Base-by-base conservation (phyloP, 2,888 invertebrate species). In the Chironomus riparius region DNA sequence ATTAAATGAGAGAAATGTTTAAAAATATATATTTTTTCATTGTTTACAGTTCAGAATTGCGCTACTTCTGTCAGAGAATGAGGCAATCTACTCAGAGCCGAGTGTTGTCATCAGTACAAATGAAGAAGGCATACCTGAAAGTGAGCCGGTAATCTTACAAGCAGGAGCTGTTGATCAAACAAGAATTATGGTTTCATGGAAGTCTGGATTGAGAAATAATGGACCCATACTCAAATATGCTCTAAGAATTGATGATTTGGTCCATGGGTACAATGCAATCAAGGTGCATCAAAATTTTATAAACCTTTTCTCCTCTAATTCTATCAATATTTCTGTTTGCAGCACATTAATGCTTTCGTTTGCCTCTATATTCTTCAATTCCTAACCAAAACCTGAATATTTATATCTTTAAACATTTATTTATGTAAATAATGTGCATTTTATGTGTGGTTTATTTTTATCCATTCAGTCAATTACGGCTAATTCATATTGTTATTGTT, bases 141-240 rank as follows among this genome's bases (percentile, higher is more conserved):
- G 92, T 0, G 87, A 91, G 24, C 93, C 95, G 5, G 85, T 87
- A 77, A 89, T 93, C 78, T 88, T 93, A 79, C 87, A 91, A 79
- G 90, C 92, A 21, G 89, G 92, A 76, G 89, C 94, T 3, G 88
- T 94, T 76, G 94, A 95, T 83, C 88, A 92, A 72, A 89, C 90
- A 79, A 89, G 94, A 79, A 90, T 96, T 78, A 93, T 93, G 78
- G 89, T 97, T 77, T 92, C 92, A 80, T 97, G 96, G 96, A 90
- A 90, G 82, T 91, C 93, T 15, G 95, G 96, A 15, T 88, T 89
- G 75, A 94, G 92, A 82, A 91, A 92, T 73, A 95, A 95, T 83
- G 96, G 94, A 78, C 94, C 94, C 61, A 87, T 97, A 79, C 88
- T 93, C 77, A 93, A 94, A 78, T 97, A 95, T 85, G 91, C 92